Evolutionary conservation across 2,113 vertebrate genomes (phyloP).

Genomic region (Archilochus colubris): DNA sequence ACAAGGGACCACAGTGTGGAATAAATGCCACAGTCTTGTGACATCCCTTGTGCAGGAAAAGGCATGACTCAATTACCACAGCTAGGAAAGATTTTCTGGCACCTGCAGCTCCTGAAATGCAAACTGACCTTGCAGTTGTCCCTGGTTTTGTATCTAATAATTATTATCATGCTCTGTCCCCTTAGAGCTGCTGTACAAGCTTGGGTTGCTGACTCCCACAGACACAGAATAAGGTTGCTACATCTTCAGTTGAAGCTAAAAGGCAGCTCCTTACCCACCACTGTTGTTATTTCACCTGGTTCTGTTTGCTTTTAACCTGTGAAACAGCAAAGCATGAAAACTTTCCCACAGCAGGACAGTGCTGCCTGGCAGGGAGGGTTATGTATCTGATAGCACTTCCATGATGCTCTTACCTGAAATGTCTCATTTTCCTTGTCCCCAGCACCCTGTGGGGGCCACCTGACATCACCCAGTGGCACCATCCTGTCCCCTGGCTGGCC

Average conservation of each 20-base stretch:
- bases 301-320: accelerated
- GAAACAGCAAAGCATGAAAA: accelerated
- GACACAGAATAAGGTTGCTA: neutral
- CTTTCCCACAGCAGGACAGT: accelerated
- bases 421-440: neutral
- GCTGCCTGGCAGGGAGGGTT: neutral
- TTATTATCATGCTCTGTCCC: neutral
- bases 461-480: slow-evolving; percentile 93
- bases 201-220: neutral
- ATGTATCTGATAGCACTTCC: accelerated
- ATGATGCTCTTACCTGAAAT: neutral
- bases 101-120: slow-evolving; percentile 9
- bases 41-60: neutral
- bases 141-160: neutral
- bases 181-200: neutral
- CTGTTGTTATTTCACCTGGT: accelerated
- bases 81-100: neutral
- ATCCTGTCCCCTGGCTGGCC: slow-evolving; percentile 98
- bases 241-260: neutral
- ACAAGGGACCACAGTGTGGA: neutral
- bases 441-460: slow-evolving; percentile 96
- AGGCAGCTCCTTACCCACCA: neutral
- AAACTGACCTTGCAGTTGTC: slow-evolving; percentile 25
- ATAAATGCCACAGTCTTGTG: neutral
- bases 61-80: neutral